Evolutionary conservation across 2,113 vertebrate genomes (phyloP).

Genomic region (Dromaius novaehollandiae): DNA sequence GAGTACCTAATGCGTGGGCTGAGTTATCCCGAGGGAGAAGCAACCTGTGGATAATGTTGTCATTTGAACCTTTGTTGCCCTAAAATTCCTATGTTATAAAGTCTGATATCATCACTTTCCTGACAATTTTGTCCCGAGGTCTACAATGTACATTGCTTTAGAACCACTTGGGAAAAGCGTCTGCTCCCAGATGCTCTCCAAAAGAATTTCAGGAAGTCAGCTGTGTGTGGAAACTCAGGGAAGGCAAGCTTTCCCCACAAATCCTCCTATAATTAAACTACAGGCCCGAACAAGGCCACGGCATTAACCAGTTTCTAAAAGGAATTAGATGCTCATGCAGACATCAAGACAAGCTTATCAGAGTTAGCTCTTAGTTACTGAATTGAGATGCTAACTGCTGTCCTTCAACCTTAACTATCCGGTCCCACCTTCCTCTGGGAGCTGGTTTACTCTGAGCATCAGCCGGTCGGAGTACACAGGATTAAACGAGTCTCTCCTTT

Average conservation of each 20-base stretch:
- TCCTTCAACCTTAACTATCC: too few relatives aligned
- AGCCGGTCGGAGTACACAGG: too few relatives aligned
- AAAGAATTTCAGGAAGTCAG: too few relatives aligned
- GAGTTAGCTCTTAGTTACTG: neutral
- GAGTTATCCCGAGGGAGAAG: neutral
- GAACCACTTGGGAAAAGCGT: neutral
- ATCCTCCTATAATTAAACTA: neutral
- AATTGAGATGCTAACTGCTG: neutral
- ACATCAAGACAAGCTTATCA: neutral
- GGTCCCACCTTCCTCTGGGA: too few relatives aligned
- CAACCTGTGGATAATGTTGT: neutral
- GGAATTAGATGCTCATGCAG: neutral
- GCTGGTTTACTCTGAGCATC: too few relatives aligned
- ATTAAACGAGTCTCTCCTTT: too few relatives aligned
- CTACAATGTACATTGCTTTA: neutral
- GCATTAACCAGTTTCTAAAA: neutral
- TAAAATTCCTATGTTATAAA: neutral
- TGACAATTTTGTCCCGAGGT: neutral
- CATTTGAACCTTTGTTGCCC: neutral
- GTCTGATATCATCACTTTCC: neutral
- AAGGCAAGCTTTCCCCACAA: neutral
- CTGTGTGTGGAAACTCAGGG: neutral
- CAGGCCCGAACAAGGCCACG: neutral
- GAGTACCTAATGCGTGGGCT: constrained; percentile 32
- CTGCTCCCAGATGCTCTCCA: neutral